Evolutionary conservation across 2,113 vertebrate species (phyloP).

Genomic region (Chionomys nivalis): DNA sequence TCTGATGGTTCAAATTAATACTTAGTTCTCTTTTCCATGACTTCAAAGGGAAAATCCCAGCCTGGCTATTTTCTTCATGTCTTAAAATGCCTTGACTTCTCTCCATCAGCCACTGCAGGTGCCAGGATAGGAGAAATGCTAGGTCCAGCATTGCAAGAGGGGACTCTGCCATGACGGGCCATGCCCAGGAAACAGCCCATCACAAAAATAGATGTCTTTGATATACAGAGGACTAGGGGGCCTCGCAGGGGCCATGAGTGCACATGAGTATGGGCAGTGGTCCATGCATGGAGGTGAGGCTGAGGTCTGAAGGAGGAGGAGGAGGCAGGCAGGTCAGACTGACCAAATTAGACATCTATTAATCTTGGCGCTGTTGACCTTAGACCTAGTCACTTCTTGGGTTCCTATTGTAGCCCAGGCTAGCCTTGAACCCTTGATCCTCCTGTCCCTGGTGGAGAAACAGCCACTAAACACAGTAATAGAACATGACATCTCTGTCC

Average conservation of each 20-base stretch:
- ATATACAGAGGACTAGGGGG: not conserved
- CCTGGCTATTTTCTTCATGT: constrained; percentile 64
- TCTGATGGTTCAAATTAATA: constrained; percentile 78
- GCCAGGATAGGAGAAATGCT: not conserved
- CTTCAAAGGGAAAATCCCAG: not conserved
- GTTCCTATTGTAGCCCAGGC: not conserved
- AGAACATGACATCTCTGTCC: not conserved
- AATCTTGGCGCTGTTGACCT: not conserved
- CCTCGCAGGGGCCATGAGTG: not conserved
- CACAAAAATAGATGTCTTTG: not conserved
- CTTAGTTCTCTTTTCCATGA: constrained; percentile 65
- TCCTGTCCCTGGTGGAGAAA: not conserved
- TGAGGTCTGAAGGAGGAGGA: not conserved
- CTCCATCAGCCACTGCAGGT: not conserved
- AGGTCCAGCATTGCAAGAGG: accelerated
- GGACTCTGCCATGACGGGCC: not conserved
- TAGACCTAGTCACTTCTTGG: not conserved
- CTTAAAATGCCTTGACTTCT: constrained; percentile 81
- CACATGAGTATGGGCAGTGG: not conserved
- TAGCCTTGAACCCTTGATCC: not conserved
- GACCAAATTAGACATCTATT: not conserved
- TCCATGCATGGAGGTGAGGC: not conserved
- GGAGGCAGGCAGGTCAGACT: not conserved
- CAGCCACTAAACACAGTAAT: not conserved
- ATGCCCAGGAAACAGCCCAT: not conserved